Evolutionary conservation across 2,113 vertebrate species (phyloP).

Genomic region (Perognathus longimembris): DNA sequence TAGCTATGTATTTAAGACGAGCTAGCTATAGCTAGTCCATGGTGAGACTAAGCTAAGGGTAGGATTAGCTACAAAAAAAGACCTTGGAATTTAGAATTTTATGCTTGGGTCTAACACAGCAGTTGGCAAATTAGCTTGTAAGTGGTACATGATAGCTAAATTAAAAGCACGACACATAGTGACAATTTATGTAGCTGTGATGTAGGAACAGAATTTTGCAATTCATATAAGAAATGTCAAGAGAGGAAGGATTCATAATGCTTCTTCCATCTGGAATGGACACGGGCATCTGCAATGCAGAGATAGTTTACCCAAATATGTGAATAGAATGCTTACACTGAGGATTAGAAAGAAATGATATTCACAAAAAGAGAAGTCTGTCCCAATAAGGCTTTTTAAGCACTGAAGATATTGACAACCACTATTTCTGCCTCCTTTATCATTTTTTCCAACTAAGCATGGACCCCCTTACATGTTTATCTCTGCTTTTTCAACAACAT

Average conservation of each 20-base stretch:
- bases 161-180: background rate
- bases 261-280: background rate
- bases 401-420: no score
- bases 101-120: background rate
- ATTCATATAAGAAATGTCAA: background rate
- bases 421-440: background rate
- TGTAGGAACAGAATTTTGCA: background rate
- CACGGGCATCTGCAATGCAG: background rate
- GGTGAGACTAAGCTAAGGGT: background rate
- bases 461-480: background rate
- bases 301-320: background rate
- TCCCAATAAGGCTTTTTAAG: background rate
- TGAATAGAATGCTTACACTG: background rate
- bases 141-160: constrained; percentile 29
- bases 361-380: background rate
- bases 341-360: background rate
- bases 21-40: background rate
- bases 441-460: background rate
- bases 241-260: background rate
- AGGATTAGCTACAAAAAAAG: constrained; percentile 13
- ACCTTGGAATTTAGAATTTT: background rate
- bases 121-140: constrained; percentile 14
- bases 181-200: background rate
- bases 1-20: background rate
- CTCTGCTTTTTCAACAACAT: background rate